These are phyloP conservation scores for Leiothrix lutea DNA, from an alignment of 2,113 vertebrate genomes.

Conservation along the genomic window DNA sequence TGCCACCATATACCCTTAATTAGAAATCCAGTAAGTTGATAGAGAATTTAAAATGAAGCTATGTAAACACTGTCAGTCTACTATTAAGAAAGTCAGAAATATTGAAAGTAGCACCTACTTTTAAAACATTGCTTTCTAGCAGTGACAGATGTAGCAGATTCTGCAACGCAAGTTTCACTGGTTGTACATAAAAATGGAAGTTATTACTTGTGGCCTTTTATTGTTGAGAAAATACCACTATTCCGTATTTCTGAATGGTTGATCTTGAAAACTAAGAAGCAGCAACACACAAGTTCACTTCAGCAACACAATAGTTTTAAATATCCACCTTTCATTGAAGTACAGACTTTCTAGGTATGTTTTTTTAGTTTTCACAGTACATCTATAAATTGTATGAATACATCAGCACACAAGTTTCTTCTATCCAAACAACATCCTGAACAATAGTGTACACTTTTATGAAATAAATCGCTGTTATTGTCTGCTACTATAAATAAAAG, in stretches of 20 bases:
- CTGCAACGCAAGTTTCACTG: neutral
- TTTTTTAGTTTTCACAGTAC: neutral
- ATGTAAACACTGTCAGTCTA: constrained; percentile 17
- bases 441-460: neutral
- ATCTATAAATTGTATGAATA: neutral
- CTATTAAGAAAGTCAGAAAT: constrained; percentile 29
- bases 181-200: neutral
- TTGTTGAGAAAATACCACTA: neutral
- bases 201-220: neutral
- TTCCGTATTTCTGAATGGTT: neutral
- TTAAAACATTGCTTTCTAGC: neutral
- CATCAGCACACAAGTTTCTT: neutral
- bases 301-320: neutral
- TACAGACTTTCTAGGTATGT: neutral
- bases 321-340: neutral
- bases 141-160: neutral
- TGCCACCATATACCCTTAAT: neutral
- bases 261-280: neutral
- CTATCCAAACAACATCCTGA: neutral
- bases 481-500: constrained; percentile 6
- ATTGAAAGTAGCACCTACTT: neutral
- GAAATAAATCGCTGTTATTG: neutral
- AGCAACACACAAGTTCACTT: neutral
- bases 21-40: constrained; percentile 14
- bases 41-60: constrained; percentile 30